Base-by-base conservation (phyloP, 2,888 invertebrate genomes). In the Schrankia costaestrigalis region DNA sequence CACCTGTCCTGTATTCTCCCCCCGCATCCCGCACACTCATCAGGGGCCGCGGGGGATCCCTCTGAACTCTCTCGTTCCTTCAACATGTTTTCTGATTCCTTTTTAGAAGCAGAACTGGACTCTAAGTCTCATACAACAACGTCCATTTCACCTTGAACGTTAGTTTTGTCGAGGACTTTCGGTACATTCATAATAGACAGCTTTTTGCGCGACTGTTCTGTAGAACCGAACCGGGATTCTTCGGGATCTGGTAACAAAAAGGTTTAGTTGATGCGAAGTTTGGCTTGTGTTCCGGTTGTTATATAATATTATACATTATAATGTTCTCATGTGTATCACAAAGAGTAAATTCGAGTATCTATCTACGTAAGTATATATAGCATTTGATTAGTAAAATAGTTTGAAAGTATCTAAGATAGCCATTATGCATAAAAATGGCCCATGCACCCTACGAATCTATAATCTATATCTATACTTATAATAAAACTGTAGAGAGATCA, bases 61-160 rank as follows among this genome's bases (percentile, higher is more conserved):
- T 80, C 79, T 72, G 89, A 81, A 73, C 90, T 84, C 61, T 91
- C 89, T 35, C 93, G 90, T 76, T 93, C 93, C 78, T 93, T 93
- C 79, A 93, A 82, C 93, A 93, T 93, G 47, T 66, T 66, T 63
- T 72, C 66, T 52, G 67, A 66, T 39, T 70, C 71, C 61, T 63
- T 66, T 55, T 57, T 67, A 60, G 56, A 53, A 22, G 47, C 67
- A 52, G 67, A 68, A 68, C 61, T 63, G 52, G 57, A 62, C 68
- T 74, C 67, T 77, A 26, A 63, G 26, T 75, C 81, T 84, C 81
- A 84, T 62, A 82, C 73, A 71, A 68, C 77, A 69, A 73, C 72
- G 63, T 68, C 65, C 48, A 64, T 34, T 63, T 71, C 68, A 11
- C 52, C 62, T 41, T 64, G 65, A 18, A 37, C 40, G 39, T 36